phyloP scores from a whole-genome alignment of 2,797 vertebrate genomes.

The Pangasius macronema region DNA sequence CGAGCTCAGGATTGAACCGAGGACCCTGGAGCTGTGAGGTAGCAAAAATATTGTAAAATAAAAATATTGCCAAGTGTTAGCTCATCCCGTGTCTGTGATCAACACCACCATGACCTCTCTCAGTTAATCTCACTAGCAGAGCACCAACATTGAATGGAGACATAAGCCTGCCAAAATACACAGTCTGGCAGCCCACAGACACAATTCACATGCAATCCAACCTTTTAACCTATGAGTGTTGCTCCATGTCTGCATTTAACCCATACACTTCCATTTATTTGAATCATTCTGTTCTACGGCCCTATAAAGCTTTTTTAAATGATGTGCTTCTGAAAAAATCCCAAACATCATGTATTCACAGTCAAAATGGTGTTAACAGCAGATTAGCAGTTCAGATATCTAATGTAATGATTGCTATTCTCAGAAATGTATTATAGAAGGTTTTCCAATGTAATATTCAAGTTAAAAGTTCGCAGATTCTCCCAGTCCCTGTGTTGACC shows the following conservation, averaged over 20 bases:
- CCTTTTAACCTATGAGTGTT: background rate
- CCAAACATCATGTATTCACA: background rate
- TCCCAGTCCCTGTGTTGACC: constrained; percentile 25
- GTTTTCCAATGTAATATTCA: constrained; percentile 20
- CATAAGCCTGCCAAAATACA: constrained; percentile 28
- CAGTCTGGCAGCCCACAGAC: constrained; percentile 27
- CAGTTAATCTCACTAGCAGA: constrained; percentile 21
- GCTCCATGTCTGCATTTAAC: constrained; percentile 15
- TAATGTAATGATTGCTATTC: constrained; percentile 17
- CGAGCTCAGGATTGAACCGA: background rate
- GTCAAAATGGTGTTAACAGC: background rate
- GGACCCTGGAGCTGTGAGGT: background rate
- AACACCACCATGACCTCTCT: constrained; percentile 18
- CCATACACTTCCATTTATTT: background rate
- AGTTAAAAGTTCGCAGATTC: background rate
- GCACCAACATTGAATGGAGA: constrained; percentile 23
- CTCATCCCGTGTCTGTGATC: background rate
- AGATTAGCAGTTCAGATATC: background rate
- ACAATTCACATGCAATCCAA: constrained; percentile 26
- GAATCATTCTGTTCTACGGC: background rate
- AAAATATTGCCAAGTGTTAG: constrained; percentile 6
- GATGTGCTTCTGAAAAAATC: background rate
- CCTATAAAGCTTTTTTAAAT: background rate
- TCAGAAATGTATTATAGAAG: constrained; percentile 2
- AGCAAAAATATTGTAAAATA: constrained; percentile 17